phyloP scores from a whole-genome alignment of 2,113 vertebrate species.

The Sapayoa aenigma region DNA sequence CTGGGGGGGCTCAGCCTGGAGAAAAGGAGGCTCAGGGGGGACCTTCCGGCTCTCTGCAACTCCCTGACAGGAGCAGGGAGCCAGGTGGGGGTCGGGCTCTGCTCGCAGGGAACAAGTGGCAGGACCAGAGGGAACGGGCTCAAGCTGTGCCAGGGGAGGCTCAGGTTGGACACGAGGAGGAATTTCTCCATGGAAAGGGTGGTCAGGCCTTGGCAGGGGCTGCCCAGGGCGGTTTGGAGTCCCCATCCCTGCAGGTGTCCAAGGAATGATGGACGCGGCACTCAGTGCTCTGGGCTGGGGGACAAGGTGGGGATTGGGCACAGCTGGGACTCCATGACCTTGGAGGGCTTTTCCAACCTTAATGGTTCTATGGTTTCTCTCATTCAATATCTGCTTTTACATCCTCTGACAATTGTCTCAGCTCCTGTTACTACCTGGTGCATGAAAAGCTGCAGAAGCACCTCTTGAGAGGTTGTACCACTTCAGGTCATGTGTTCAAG shows the following conservation, averaged over 20 bases:
- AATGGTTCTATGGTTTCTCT: neutral
- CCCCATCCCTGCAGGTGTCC: neutral
- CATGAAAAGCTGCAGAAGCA: neutral
- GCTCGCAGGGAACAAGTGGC: neutral
- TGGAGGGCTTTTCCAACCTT: neutral
- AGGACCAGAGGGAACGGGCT: neutral
- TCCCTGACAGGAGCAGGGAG: neutral
- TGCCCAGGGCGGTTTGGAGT: neutral
- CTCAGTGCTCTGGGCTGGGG: neutral
- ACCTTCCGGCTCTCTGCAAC: neutral
- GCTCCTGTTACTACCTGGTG: neutral
- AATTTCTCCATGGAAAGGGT: neutral
- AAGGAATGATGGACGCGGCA: neutral
- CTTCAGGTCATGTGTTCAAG: neutral
- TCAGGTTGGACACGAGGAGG: rapidly evolving
- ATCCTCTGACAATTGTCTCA: neutral
- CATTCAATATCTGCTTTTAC: neutral
- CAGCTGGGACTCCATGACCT: rapidly evolving
- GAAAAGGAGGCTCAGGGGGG: neutral
- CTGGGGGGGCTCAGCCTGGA: neutral
- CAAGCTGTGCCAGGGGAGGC: neutral
- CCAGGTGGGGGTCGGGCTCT: neutral
- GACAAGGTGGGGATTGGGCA: neutral
- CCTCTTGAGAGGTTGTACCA: neutral
- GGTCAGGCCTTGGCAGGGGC: neutral